Evolutionary conservation across 2,888 invertebrate species (phyloP).

Genomic region (Morpho helenor): DNA sequence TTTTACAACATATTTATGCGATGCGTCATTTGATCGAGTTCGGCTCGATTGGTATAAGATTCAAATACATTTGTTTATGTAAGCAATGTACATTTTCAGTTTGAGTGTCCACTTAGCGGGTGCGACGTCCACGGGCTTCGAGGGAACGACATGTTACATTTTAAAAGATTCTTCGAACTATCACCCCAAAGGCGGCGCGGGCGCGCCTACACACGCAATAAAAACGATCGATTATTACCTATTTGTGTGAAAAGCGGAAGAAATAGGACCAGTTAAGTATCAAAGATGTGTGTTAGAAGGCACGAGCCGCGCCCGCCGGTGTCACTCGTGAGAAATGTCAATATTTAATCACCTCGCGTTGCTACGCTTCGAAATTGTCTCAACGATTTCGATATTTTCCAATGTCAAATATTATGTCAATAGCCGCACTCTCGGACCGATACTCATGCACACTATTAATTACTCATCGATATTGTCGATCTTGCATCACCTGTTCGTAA

Average conservation of each 20-base stretch:
- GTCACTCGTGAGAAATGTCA: constrained; percentile 75
- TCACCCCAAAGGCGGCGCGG: constrained; percentile 43
- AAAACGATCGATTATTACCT: constrained; percentile 77
- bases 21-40: constrained; percentile 32
- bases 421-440: constrained; percentile 37
- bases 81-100: constrained; percentile 33
- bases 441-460: constrained; percentile 36
- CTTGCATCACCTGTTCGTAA: constrained; percentile 46
- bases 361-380: constrained; percentile 74
- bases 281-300: constrained; percentile 45
- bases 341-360: constrained; percentile 65
- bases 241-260: constrained; percentile 78
- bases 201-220: constrained; percentile 69
- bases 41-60: constrained; percentile 13
- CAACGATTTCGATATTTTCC: constrained; percentile 73
- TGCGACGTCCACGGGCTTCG: constrained; percentile 43
- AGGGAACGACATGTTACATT: constrained; percentile 53
- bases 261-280: constrained; percentile 49
- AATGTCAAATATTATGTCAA: constrained; percentile 62
- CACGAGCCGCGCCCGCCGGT: constrained; percentile 59
- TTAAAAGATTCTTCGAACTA: constrained; percentile 67
- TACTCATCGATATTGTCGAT: constrained; percentile 34
- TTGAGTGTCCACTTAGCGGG: constrained; percentile 62
- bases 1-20: constrained; percentile 32
- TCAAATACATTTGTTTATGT: constrained; percentile 12